Conservation (phyloP, 2,888 invertebrate species). For the Philereme vetulata region DNA sequence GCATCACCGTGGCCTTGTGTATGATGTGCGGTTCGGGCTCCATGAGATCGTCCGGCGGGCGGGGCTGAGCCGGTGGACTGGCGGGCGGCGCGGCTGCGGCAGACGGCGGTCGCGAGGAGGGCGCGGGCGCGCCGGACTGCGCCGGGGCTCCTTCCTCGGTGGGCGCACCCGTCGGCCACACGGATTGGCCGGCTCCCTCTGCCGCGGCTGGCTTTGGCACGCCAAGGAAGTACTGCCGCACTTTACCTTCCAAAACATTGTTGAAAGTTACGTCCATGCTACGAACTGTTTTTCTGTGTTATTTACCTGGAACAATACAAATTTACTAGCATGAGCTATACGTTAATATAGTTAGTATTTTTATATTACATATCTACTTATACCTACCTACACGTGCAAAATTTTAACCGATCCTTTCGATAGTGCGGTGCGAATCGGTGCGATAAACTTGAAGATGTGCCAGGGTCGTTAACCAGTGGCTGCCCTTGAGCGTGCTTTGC, state of each 20-base stretch:
- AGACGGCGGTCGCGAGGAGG: slow-evolving; percentile 78
- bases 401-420: slow-evolving; percentile 5
- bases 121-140: slow-evolving; percentile 72
- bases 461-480: slow-evolving; percentile 58
- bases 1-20: slow-evolving; percentile 81
- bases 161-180: slow-evolving; percentile 64
- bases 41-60: slow-evolving; percentile 76
- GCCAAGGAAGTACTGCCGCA: slow-evolving; percentile 92
- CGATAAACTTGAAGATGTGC: slow-evolving; percentile 20
- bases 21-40: slow-evolving; percentile 83
- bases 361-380: too few species aligned
- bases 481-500: slow-evolving; percentile 79
- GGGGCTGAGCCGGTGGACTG: slow-evolving; percentile 66
- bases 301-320: slow-evolving; percentile 56
- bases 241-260: slow-evolving; percentile 91
- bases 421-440: slow-evolving; percentile 2
- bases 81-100: slow-evolving; percentile 75
- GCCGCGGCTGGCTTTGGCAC: slow-evolving; percentile 85
- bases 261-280: slow-evolving; percentile 90
- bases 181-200: slow-evolving; percentile 64
- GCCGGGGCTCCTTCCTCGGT: slow-evolving; percentile 72
- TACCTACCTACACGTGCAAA: not conserved
- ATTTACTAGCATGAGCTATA: not conserved
- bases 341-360: too few species aligned
- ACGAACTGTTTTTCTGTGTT: slow-evolving; percentile 58